phyloP scores from a whole-genome alignment of 2,888 invertebrate species.

The Mimumesa dahlbomi region DNA sequence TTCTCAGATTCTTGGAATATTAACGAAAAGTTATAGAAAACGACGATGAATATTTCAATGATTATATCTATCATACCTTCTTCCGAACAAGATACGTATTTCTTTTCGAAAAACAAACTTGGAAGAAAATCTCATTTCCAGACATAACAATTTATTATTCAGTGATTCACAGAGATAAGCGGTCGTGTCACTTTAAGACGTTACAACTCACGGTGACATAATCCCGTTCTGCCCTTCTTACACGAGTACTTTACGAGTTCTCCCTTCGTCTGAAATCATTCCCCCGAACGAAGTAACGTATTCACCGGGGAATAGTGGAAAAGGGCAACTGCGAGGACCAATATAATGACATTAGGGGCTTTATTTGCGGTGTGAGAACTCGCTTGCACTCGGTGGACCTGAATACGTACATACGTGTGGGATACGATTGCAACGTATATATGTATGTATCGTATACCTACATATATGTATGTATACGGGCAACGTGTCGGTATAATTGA shows the following conservation, averaged over 20 bases:
- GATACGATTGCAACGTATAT: background rate
- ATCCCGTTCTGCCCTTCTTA: background rate
- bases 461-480: no score
- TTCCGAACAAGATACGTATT: no score
- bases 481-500: slow-evolving; percentile 50
- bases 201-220: background rate
- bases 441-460: no score
- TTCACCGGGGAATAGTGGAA: slow-evolving; percentile 18
- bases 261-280: slow-evolving; percentile 36
- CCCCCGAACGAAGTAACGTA: slow-evolving; percentile 15
- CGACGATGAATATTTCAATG: no score
- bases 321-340: slow-evolving; percentile 19
- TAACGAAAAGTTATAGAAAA: no score
- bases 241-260: slow-evolving; percentile 47
- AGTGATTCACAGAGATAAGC: no score
- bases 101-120: no score
- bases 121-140: no score
- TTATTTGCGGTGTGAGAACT: slow-evolving; percentile 33
- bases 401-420: background rate
- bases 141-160: no score
- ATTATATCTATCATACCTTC: no score
- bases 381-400: slow-evolving; percentile 13
- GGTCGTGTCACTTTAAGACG: no score
- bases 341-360: slow-evolving; percentile 21
- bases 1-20: no score